A percentile compares a stretch with the other conserved stretches of the same genome.
Evolutionary conservation across 1,140 invertebrate genomes (phyloP).

Genomic region (Dysdera silvatica): DNA sequence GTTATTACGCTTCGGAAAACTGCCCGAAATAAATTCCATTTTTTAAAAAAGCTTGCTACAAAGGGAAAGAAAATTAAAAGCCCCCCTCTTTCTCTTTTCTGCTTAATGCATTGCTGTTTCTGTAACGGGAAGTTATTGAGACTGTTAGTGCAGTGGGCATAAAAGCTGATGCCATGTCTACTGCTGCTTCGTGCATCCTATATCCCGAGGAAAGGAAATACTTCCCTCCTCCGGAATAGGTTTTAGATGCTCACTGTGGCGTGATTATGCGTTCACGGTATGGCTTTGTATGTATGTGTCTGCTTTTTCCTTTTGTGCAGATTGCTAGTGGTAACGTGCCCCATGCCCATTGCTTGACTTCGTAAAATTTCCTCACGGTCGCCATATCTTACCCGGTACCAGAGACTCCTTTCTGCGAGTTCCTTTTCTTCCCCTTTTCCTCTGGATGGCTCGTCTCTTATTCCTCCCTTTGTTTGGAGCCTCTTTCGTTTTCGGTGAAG

Average conservation of each 20-base stretch:
- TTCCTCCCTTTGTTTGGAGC: neutral
- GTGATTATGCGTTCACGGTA: conserved; percentile 31
- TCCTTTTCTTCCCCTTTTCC: conserved; percentile 19
- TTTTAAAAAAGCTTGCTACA: too few species aligned
- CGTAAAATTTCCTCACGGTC: neutral
- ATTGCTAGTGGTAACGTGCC: neutral
- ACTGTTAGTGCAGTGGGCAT: too few species aligned
- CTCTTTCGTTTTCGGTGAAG: neutral
- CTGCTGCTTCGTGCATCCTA: too few species aligned
- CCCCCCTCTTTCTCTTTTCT: conserved; percentile 1
- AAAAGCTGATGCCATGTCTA: too few species aligned
- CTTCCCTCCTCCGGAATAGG: conserved; percentile 16
- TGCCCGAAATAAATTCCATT: too few species aligned
- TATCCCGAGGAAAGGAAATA: too few species aligned
- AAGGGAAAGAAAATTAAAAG: too few species aligned
- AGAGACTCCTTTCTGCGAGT: too few species aligned
- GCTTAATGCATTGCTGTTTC: too few species aligned
- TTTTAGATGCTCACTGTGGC: conserved; percentile 29
- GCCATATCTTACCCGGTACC: conserved; percentile 7
- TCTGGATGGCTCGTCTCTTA: conserved; percentile 2
- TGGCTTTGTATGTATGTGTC: conserved; percentile 25
- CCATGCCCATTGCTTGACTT: neutral
- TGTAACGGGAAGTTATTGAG: too few species aligned
- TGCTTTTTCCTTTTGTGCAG: neutral
- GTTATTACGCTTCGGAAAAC: too few species aligned